Base-by-base conservation (phyloP, 1,140 invertebrate genomes). In the Drosophila novamexicana region DNA sequence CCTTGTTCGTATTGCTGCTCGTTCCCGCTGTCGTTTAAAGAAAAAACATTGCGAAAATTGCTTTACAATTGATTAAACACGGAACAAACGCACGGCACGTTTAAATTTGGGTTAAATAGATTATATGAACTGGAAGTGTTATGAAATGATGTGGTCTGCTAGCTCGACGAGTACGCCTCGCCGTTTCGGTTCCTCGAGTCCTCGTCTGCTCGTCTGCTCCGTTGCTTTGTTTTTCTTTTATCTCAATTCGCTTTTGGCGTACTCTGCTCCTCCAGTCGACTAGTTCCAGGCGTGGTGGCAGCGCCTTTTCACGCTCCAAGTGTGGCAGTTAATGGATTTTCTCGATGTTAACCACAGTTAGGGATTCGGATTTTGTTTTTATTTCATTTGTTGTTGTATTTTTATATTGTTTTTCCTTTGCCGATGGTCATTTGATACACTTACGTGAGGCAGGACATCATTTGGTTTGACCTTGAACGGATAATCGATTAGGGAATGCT, bases 11-110 rank as follows among this genome's bases (percentile, higher is more conserved):
- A 37, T 39, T 40, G 36, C 63, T 75, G 65, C 56, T 49, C 59
- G 34, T 45, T 40, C 9, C 47, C 7, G 49, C 62, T 32, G 73
- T 81, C 82, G 83, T 86, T 86, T 74, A 83, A 89, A 88, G 79
- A 75, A 88, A 83, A 88, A 89, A 80, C 79, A 88, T 89, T 88
- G 80, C 80, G 83, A 88, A 88, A 88, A 90, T 86, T 79, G 86
- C 76, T 85, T 90, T 90, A 90, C 85, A 82, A 86, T 77, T 86
- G 86, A 90, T 86, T 90, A 90, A 90, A 90, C 85, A 90, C 67
- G 67, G 86, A 86, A 69, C 73, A 63, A 83, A 86, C 82, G 82
- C 82, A 88, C 79, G 84, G 79, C 79, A 86, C 82, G 82, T 86
- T 86, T 86, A 86, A 86, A 86, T 86, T 88, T 89, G 84, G 79